A percentile compares a stretch with the other conserved stretches of the same genome.
These are phyloP conservation scores for Opisthocomus hoazin DNA, from an alignment of 2,113 vertebrate genomes.

Conservation along the genomic window DNA sequence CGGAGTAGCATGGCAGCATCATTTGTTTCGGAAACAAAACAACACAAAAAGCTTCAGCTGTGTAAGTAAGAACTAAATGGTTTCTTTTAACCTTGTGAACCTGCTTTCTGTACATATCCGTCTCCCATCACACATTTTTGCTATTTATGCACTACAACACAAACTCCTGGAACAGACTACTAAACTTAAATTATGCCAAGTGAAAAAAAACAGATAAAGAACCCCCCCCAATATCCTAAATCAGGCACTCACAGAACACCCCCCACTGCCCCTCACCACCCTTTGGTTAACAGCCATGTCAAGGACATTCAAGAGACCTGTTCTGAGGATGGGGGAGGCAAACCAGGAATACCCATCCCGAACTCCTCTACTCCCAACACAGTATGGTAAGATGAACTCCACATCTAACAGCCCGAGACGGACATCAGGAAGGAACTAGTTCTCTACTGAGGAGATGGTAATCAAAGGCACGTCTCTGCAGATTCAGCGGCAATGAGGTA, in stretches of 20 bases:
- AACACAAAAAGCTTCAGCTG: neutral
- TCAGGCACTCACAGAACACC: neutral
- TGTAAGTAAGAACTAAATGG: neutral
- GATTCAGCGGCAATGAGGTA: neutral
- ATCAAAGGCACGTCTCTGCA: neutral
- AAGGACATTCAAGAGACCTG: neutral
- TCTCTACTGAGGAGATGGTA: neutral
- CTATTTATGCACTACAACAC: neutral
- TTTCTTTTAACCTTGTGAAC: neutral
- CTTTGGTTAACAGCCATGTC: neutral
- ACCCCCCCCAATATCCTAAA: neutral
- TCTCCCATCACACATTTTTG: neutral
- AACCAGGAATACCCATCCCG: neutral
- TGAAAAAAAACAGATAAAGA: no score
- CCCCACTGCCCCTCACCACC: neutral
- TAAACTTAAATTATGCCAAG: neutral
- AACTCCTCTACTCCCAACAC: neutral
- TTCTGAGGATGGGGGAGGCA: neutral
- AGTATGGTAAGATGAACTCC: neutral
- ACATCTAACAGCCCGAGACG: neutral
- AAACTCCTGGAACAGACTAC: neutral
- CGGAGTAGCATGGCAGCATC: neutral
- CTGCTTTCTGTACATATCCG: neutral
- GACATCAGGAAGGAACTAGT: neutral
- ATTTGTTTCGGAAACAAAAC: constrained; percentile 4